Conservation (phyloP, 1,140 invertebrate species). For the Andricus grossulariae region DNA sequence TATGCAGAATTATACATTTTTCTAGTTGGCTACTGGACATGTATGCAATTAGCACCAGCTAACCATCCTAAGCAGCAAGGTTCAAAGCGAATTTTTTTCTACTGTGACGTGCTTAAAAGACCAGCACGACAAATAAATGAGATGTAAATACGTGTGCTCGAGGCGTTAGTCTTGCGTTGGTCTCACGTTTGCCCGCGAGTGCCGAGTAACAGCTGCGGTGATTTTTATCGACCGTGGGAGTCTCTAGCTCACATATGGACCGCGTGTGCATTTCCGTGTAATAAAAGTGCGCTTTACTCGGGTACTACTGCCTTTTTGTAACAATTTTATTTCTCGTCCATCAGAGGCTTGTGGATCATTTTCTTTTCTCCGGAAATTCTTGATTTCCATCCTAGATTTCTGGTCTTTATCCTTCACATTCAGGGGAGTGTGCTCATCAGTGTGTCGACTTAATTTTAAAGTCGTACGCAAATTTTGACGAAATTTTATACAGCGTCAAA, state of each 20-base stretch:
- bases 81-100: constrained; percentile 26
- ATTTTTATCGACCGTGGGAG: constrained; percentile 66
- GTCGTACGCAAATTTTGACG: too few species aligned
- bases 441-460: too few species aligned
- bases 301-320: neutral
- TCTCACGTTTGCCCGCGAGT: constrained; percentile 35
- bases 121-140: constrained; percentile 31
- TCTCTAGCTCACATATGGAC: constrained; percentile 35
- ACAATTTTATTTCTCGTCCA: neutral
- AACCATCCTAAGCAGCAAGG: neutral
- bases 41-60: neutral
- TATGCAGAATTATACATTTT: neutral
- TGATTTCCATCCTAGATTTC: neutral
- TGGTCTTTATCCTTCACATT: neutral
- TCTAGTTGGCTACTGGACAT: neutral
- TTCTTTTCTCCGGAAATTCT: neutral
- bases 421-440: too few species aligned
- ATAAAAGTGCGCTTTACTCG: constrained; percentile 37
- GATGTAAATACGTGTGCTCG: constrained; percentile 31
- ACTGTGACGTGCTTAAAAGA: constrained; percentile 38
- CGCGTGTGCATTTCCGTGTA: constrained; percentile 35
- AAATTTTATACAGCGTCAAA: too few species aligned
- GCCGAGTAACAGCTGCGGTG: constrained; percentile 55
- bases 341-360: constrained; percentile 2
- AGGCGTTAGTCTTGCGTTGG: constrained; percentile 39